Evolutionary conservation across 2,888 invertebrate genomes (phyloP).

Genomic region (Dolichomitus sp.): DNA sequence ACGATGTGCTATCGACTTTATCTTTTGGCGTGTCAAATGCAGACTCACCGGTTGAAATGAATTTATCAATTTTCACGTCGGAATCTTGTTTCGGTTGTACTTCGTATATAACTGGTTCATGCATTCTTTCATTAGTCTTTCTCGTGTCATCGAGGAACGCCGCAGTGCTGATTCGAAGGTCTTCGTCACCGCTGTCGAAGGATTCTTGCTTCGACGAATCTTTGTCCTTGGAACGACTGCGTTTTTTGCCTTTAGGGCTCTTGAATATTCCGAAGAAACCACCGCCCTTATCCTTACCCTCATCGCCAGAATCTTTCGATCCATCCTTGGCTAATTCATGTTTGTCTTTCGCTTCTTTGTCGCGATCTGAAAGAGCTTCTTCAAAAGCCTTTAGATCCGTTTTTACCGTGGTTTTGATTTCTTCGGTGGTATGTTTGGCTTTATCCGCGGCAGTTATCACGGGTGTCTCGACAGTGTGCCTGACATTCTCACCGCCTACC

Average conservation of each 20-base stretch:
- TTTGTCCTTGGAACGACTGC: slow-evolving; percentile 79
- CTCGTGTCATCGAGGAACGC: slow-evolving; percentile 79
- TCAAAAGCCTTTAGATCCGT: slow-evolving; percentile 48
- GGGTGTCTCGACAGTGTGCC: slow-evolving; percentile 35
- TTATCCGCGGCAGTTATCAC: slow-evolving; percentile 43
- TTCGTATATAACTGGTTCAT: slow-evolving; percentile 59
- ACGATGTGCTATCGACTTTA: slow-evolving; percentile 75
- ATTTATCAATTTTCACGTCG: slow-evolving; percentile 56
- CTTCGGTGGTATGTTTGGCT: slow-evolving; percentile 64
- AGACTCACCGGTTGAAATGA: slow-evolving; percentile 66
- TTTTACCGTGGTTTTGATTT: slow-evolving; percentile 53
- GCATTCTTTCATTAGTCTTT: slow-evolving; percentile 73
- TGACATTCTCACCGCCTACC: slow-evolving; percentile 38
- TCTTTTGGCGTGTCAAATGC: slow-evolving; percentile 75
- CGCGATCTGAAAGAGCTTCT: slow-evolving; percentile 13
- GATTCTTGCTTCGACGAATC: slow-evolving; percentile 80
- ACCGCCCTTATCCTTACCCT: slow-evolving; percentile 76
- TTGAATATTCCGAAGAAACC: slow-evolving; percentile 82
- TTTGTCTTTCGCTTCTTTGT: slow-evolving; percentile 56
- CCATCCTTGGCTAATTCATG: slow-evolving; percentile 48
- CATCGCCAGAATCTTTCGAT: slow-evolving; percentile 66
- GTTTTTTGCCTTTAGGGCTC: slow-evolving; percentile 79
- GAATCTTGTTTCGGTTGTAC: slow-evolving; percentile 25
- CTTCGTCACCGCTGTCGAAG: slow-evolving; percentile 82
- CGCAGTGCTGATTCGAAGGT: slow-evolving; percentile 76